Evolutionary conservation across 1,140 invertebrate genomes (phyloP).

Genomic region (Holcopasites calliopsidis): DNA sequence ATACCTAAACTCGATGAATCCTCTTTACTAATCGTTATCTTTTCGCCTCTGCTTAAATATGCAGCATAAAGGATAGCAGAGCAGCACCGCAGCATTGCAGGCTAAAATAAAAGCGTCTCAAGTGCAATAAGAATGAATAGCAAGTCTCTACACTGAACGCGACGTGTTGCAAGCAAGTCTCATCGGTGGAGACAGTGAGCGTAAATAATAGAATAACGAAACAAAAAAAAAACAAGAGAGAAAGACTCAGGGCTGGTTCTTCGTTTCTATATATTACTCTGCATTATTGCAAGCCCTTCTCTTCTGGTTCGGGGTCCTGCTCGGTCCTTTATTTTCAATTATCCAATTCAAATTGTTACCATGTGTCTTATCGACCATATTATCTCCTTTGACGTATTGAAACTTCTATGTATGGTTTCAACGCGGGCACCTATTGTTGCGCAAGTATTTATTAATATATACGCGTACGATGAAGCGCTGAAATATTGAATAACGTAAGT

Average conservation of each 20-base stretch:
- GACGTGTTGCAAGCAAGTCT: slow-evolving; percentile 58
- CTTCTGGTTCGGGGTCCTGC: slow-evolving; percentile 45
- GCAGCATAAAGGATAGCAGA: slow-evolving; percentile 79
- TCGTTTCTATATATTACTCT: slow-evolving; percentile 39
- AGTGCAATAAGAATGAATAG: slow-evolving; percentile 68
- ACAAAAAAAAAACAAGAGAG: slow-evolving; percentile 24
- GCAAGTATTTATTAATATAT: slow-evolving; percentile 32
- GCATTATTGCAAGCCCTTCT: slow-evolving; percentile 52
- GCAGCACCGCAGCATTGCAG: slow-evolving; percentile 71
- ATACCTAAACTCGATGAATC: slow-evolving; percentile 48
- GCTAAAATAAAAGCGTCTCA: slow-evolving; percentile 66
- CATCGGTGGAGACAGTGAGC: slow-evolving; percentile 56
- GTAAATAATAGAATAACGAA: slow-evolving; percentile 41
- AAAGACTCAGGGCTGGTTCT: slow-evolving; percentile 53
- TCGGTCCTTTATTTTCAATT: slow-evolving; percentile 53
- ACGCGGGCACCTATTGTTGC: slow-evolving; percentile 25
- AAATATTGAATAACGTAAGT: slow-evolving; percentile 27
- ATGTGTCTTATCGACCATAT: slow-evolving; percentile 22
- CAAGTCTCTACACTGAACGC: slow-evolving; percentile 48
- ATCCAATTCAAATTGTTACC: slow-evolving; percentile 51
- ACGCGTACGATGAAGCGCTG: slow-evolving; percentile 27
- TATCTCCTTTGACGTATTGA: slow-evolving; percentile 29
- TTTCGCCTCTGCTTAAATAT: slow-evolving; percentile 78
- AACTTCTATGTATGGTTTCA: slow-evolving; percentile 36
- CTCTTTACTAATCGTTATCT: slow-evolving; percentile 76